phyloP scores from a whole-genome alignment of 2,888 invertebrate genomes.

The Hyles lineata region DNA sequence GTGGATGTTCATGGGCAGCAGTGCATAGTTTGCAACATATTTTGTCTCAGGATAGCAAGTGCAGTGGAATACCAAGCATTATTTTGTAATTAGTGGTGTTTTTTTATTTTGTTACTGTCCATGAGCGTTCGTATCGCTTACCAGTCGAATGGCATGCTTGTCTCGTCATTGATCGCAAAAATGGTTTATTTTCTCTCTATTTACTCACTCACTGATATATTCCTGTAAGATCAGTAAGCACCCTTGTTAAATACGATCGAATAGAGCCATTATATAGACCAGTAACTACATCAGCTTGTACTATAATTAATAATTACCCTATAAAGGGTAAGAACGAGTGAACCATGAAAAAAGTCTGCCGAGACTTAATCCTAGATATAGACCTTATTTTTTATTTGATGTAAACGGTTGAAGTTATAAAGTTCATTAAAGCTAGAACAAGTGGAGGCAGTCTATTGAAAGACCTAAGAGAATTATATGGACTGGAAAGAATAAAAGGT shows the following conservation, averaged over 20 bases:
- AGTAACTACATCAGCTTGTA: not conserved
- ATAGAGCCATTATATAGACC: not conserved
- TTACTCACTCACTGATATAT: not conserved
- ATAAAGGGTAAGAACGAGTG: conserved; percentile 18
- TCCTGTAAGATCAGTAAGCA: not conserved
- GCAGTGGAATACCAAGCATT: too few relatives aligned
- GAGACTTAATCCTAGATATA: conserved; percentile 4
- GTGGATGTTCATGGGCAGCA: too few relatives aligned
- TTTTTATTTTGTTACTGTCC: too few relatives aligned
- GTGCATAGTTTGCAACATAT: too few relatives aligned
- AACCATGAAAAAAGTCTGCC: conserved; percentile 10
- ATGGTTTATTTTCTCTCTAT: too few relatives aligned
- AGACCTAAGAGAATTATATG: not conserved
- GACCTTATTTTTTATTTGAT: conserved; percentile 5
- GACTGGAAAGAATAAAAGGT: not conserved
- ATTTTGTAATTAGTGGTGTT: too few relatives aligned
- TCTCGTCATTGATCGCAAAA: too few relatives aligned
- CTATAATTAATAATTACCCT: conserved; percentile 11
- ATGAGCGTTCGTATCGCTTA: too few relatives aligned
- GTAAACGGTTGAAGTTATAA: conserved; percentile 10
- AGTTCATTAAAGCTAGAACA: not conserved
- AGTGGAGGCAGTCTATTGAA: not conserved
- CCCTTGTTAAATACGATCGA: not conserved
- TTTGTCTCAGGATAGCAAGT: too few relatives aligned
- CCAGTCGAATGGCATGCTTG: too few relatives aligned